These are phyloP conservation scores for Adoxophyes honmai DNA, from an alignment of 1,140 invertebrate genomes.

Conservation along the genomic window DNA sequence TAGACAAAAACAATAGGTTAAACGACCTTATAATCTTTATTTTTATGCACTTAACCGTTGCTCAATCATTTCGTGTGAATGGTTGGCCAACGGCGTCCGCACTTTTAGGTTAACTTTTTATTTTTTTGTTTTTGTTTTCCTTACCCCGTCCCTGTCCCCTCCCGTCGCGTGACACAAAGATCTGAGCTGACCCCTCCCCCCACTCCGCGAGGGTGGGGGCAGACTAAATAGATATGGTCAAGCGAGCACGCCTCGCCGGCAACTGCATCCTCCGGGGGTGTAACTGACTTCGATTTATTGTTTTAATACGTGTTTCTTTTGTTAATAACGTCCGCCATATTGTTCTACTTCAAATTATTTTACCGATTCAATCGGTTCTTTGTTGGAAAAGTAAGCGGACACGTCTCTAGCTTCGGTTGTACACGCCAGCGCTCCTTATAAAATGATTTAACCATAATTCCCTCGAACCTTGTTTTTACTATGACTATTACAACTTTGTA, in stretches of 20 bases:
- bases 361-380: slow-evolving; percentile 17
- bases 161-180: slow-evolving; percentile 37
- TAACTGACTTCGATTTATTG: slow-evolving; percentile 24
- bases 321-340: slow-evolving; percentile 15
- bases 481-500: neutral
- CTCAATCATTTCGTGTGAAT: neutral
- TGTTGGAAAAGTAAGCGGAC: slow-evolving; percentile 31
- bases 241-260: slow-evolving; percentile 31
- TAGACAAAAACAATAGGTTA: slow-evolving; percentile 18
- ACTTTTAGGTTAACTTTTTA: slow-evolving; percentile 12
- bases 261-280: slow-evolving; percentile 9
- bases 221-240: slow-evolving; percentile 50
- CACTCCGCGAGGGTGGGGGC: slow-evolving; percentile 36
- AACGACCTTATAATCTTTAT: slow-evolving; percentile 6
- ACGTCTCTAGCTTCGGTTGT: slow-evolving; percentile 29
- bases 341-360: neutral
- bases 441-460: slow-evolving; percentile 16
- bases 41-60: slow-evolving; percentile 2
- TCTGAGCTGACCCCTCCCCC: slow-evolving; percentile 41
- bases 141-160: slow-evolving; percentile 14
- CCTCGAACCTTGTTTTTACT: neutral
- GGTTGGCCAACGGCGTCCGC: neutral
- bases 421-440: slow-evolving; percentile 14
- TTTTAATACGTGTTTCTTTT: slow-evolving; percentile 25
- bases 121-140: slow-evolving; percentile 14